Evolutionary conservation across 2,888 invertebrate species (phyloP).

Genomic region (Silvanus unidentatus): DNA sequence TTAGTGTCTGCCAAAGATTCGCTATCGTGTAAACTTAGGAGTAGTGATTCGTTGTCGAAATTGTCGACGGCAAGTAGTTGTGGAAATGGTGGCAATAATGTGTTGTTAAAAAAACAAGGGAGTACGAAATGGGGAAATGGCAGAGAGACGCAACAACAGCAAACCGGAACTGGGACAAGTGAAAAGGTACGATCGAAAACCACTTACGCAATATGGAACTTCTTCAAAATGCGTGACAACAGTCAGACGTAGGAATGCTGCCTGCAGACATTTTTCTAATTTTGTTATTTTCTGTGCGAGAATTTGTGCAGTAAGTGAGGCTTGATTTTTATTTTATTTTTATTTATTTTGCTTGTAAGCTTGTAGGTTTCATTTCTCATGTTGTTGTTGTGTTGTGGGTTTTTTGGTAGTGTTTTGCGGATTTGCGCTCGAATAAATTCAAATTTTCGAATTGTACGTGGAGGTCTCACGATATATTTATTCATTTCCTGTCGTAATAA

Average conservation of each 20-base stretch:
- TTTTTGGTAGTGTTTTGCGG: slow-evolving; percentile 11
- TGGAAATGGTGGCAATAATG: slow-evolving; percentile 24
- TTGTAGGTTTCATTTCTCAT: background rate
- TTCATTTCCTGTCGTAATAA: slow-evolving; percentile 13
- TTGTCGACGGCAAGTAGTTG: slow-evolving; percentile 30
- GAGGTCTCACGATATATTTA: slow-evolving; percentile 15
- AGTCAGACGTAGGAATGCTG: slow-evolving; percentile 46
- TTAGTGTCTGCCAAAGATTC: slow-evolving; percentile 47
- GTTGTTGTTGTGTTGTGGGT: background rate
- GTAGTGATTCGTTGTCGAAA: slow-evolving; percentile 49
- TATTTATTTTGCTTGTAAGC: slow-evolving; percentile 22
- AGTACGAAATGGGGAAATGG: slow-evolving; percentile 21
- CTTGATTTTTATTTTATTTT: slow-evolving; percentile 42
- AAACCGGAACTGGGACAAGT: slow-evolving; percentile 3
- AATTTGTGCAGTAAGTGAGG: slow-evolving; percentile 43
- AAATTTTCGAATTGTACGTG: slow-evolving; percentile 13
- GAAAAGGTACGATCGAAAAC: slow-evolving; percentile 68
- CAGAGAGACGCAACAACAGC: background rate
- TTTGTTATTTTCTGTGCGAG: slow-evolving; percentile 37
- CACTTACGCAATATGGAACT: slow-evolving; percentile 58
- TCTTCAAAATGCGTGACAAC: slow-evolving; percentile 55
- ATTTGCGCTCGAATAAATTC: slow-evolving; percentile 19
- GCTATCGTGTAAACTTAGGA: slow-evolving; percentile 49
- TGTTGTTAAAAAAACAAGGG: slow-evolving; percentile 32
- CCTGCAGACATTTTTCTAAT: slow-evolving; percentile 31